Evolutionary conservation across 2,113 vertebrate species (phyloP).

Genomic region (Elephas maximus): DNA sequence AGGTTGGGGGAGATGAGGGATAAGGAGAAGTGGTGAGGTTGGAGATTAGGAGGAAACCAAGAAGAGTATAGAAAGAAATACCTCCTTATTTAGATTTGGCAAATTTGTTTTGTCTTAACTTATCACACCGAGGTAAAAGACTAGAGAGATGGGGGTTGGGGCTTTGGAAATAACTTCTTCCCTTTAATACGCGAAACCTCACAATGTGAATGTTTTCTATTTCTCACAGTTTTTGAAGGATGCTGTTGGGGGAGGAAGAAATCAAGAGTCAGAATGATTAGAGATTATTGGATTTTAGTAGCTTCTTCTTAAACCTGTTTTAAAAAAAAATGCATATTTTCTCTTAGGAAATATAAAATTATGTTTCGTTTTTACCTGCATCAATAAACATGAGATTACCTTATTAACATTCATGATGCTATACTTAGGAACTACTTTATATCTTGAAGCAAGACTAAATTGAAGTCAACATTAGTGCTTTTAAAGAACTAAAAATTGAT

Average conservation of each 20-base stretch:
- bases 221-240: conserved; percentile 4
- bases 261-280: conserved; percentile 49
- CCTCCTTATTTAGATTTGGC: not conserved
- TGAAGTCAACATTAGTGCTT: conserved; percentile 58
- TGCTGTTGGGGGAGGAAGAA: not conserved
- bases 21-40: conserved; percentile 17
- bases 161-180: not conserved
- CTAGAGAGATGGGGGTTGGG: not conserved
- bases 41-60: conserved; percentile 30
- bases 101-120: conserved; percentile 52
- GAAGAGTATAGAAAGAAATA: conserved; percentile 45
- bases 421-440: conserved; percentile 52
- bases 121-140: not conserved
- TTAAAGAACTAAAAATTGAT: conserved; percentile 28
- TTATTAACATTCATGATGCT: conserved; percentile 57
- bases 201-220: not conserved
- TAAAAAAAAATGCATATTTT: not conserved
- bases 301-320: conserved; percentile 35
- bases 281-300: conserved; percentile 40
- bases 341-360: conserved; percentile 47
- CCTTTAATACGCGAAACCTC: not conserved
- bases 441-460: conserved; percentile 16
- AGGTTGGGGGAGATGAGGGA: not conserved
- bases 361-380: conserved; percentile 6
- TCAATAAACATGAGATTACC: conserved; percentile 36